Conservation (phyloP, 2,113 vertebrate genomes). For the Hippocampus mohnikei region DNA sequence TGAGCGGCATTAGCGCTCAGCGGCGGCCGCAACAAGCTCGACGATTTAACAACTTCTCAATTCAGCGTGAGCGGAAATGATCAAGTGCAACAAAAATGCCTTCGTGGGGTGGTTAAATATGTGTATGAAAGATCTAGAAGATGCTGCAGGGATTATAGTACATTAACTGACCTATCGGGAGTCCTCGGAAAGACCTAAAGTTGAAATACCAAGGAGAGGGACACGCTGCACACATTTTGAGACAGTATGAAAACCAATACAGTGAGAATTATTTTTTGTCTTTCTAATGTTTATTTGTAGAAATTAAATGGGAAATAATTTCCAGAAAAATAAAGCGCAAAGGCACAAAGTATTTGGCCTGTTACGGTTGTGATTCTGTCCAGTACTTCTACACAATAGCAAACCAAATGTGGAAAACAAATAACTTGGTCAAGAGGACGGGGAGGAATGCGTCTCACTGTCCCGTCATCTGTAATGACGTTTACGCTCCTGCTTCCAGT, state of each 20-base stretch:
- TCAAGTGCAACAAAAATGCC: neutral
- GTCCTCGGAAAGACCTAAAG: neutral
- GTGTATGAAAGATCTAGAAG: neutral
- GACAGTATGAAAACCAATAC: neutral
- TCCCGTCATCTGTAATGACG: constrained; percentile 9
- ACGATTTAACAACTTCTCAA: constrained; percentile 47
- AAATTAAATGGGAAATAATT: constrained; percentile 1
- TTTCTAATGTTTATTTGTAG: neutral
- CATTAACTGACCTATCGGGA: neutral
- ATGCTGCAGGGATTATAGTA: neutral
- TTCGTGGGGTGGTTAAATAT: neutral
- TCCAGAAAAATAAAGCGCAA: constrained; percentile 26
- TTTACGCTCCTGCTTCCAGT: constrained; percentile 22
- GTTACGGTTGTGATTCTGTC: constrained; percentile 22
- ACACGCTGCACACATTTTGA: neutral
- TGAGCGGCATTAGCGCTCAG: constrained; percentile 25
- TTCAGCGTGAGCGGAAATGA: constrained; percentile 22
- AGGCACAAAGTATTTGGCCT: constrained; percentile 14
- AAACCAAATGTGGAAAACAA: constrained; percentile 28
- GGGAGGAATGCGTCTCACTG: constrained; percentile 24
- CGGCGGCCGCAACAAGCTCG: constrained; percentile 17
- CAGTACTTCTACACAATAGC: constrained; percentile 29
- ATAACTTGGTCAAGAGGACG: constrained; percentile 25
- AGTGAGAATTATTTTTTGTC: neutral
- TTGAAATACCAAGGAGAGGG: neutral